Evolutionary conservation across 2,888 invertebrate genomes (phyloP).

Genomic region (Meiosimyza decipiens): DNA sequence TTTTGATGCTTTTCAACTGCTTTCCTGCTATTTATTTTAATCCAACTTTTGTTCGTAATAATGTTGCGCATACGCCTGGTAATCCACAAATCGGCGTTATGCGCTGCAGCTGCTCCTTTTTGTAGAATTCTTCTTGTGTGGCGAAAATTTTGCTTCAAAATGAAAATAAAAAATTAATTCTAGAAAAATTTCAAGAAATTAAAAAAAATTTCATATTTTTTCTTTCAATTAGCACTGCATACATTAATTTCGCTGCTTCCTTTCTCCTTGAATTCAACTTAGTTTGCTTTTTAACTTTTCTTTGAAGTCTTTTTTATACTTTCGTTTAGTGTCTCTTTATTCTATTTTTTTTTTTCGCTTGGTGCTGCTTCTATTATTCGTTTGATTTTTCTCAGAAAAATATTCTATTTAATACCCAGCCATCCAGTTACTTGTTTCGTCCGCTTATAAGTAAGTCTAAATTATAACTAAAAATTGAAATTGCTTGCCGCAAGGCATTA

Average conservation of each 20-base stretch:
- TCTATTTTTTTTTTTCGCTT: conserved; percentile 1
- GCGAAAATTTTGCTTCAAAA: neutral
- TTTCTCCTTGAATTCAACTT: conserved; percentile 10
- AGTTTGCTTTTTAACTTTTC: neutral
- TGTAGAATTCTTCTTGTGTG: conserved; percentile 1
- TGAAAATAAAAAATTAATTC: too few relatives aligned
- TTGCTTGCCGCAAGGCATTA: neutral
- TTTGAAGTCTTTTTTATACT: neutral
- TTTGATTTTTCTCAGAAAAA: conserved; percentile 45
- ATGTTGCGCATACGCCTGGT: conserved; percentile 59
- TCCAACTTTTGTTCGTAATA: conserved; percentile 28
- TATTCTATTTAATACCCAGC: conserved; percentile 59
- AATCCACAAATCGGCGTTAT: conserved; percentile 61
- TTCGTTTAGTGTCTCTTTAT: conserved; percentile 2
- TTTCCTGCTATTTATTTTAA: neutral
- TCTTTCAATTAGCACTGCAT: too few relatives aligned
- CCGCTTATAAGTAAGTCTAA: conserved; percentile 64
- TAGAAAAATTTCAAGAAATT: too few relatives aligned
- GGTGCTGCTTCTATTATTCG: conserved; percentile 32
- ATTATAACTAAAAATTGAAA: conserved; percentile 59
- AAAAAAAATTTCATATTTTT: too few relatives aligned
- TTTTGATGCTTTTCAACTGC: neutral
- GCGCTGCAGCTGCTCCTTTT: conserved; percentile 41
- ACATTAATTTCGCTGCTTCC: conserved; percentile 17
- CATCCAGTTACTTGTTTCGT: conserved; percentile 64